Evolutionary conservation across 1,140 invertebrate species (phyloP), one percentile per base, ranked within the genome.

Genomic region (Diorhabda sublineata): DNA sequence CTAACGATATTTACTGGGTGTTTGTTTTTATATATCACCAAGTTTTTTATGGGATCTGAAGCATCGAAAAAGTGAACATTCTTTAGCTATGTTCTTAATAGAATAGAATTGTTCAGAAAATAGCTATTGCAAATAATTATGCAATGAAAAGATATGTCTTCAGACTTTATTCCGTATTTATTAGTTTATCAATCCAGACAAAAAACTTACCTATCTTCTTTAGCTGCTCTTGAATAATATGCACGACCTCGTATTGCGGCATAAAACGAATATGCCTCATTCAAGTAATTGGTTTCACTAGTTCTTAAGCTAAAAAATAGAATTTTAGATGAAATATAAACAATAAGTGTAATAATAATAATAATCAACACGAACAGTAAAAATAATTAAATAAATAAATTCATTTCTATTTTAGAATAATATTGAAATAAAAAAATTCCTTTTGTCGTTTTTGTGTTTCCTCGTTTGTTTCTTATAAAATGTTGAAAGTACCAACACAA

Each of bases 201-300:
- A 11, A 41, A 42, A 44, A 26, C 68, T 72, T 81, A 90, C 87
- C 93, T 91, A 83, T 97, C 94, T 81, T 98, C 96, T 81, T 97
- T 96, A 65, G 89, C 90, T 0, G 95, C 95, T 77, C 95, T 89
- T 58, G 94, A 96, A 80, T 98, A 99, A 81, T 98, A 99, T 3
- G 92, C 93, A 76, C 97, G 84, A 61, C 93, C 92, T 69, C 96
- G 83, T 76, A 99, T 99, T 2, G 96, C 96, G 43, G 93, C 92
- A 84, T 98, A 98, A 83, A 99, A 98, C 43, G 95, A 93, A 83
- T 92, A 97, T 47, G 96, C 94, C 84, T 98, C 96, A 80, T 95
- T 94, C 71, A 98, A 85, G 82, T 98, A 98, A 82, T 94, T 96
- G 43, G 94, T 97, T 84, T 98, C 96, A 84, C 95, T 97, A 67